Evolutionary conservation across 1,140 invertebrate genomes (phyloP), one percentile per base, ranked within the genome.

Genomic region (Agrypnia vestita): DNA sequence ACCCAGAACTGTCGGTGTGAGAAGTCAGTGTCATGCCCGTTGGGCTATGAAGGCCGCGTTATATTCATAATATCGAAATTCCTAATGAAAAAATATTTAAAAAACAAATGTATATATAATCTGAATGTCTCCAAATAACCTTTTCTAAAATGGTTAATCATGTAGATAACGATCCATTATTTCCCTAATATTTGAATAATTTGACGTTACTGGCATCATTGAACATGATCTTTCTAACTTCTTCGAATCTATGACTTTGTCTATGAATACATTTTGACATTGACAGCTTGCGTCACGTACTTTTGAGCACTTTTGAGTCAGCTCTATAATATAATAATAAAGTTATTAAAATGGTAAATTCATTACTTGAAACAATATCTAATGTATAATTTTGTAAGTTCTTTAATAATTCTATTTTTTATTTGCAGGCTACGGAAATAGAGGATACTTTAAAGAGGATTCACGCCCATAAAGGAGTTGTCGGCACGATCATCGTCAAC

Each of bases 391-490:
- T 64, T 64, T 51, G 13, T 25, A 0, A 35, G 10, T 64, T 46
- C 17, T 43, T 35, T 35, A 69, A 62, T 79, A 67, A 76, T 78
- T 51, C 69, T 0, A 49, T 64, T 11, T n/a, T 21, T 73, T 61
- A 15, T 56, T 83, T 91, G 73, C 85, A 96, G 95, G 94, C 95
- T 7, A 95, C 94, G 87, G 98, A 99, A 93, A 96, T 99, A 43
- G 98, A 99, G 91, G 98, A 99, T 92, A 98, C 96, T 10, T 92
- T 99, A 85, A 99, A 99, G 90, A 91, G 98, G 83, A 98, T 99
- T 85, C 96, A 97, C 85, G 93, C 94, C 64, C 97, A 99, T 85
- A 99, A 98, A 90, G 98, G 98, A 83, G 98, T 99, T 59, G 94
- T 97, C 85, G 98, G 98, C 79, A 95, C 97, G 64, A 96, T 99